These are phyloP conservation scores for Orientallactaga sibirica DNA, from an alignment of 2,797 vertebrate genomes.

Conservation along the genomic window DNA sequence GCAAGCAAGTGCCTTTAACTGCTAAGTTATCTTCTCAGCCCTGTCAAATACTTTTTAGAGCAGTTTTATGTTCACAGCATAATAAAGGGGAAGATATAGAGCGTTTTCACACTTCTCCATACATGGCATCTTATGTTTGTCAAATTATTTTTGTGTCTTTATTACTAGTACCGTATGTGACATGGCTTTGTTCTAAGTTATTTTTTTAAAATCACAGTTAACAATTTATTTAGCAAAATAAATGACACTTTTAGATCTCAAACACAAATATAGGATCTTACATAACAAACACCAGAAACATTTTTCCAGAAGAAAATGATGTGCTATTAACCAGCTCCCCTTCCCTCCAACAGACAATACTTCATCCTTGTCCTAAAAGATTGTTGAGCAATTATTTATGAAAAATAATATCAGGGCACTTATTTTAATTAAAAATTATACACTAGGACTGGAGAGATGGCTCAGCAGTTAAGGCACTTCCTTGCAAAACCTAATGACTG, in stretches of 20 bases:
- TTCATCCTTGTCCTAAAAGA: neutral
- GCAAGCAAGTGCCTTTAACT: no score
- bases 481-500: no score
- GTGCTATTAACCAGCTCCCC: neutral
- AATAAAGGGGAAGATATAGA: no score
- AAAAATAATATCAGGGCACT: conserved; percentile 66
- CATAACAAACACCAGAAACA: conserved; percentile 47
- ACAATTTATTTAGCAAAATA: conserved; percentile 77
- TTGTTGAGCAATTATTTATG: conserved; percentile 11
- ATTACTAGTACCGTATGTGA: neutral
- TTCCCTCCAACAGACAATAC: neutral
- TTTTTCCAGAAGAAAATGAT: conserved; percentile 48
- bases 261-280: conserved; percentile 24
- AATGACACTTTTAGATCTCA: conserved; percentile 50
- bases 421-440: conserved; percentile 57
- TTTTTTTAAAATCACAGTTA: conserved; percentile 41
- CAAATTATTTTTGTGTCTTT: neutral
- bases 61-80: neutral
- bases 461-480: no score
- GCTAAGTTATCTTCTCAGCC: no score
- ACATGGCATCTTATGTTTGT: neutral
- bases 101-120: neutral
- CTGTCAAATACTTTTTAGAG: neutral
- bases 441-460: neutral
- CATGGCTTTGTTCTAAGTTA: neutral